Evolutionary conservation across 2,888 invertebrate species (phyloP).

Genomic region (Monopis laevigella): DNA sequence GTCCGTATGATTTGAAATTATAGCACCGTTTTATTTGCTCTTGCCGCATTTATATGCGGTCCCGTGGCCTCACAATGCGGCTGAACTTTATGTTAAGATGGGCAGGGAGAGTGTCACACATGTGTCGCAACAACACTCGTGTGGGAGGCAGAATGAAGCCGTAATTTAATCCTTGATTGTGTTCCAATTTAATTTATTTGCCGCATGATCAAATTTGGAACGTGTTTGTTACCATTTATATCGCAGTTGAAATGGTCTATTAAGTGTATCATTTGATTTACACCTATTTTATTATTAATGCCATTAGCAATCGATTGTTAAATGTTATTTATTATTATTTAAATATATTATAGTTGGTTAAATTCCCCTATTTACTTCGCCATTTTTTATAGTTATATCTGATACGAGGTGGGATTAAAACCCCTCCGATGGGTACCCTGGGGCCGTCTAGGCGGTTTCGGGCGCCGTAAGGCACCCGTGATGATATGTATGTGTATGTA

Average conservation of each 20-base stretch:
- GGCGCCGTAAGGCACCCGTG: too few relatives aligned
- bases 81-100: conserved; percentile 53
- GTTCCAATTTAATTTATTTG: conserved; percentile 62
- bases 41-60: conserved; percentile 63
- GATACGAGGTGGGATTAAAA: too few relatives aligned
- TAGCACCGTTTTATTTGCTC: conserved; percentile 68
- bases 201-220: conserved; percentile 60
- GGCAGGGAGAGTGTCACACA: conserved; percentile 35
- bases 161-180: conserved; percentile 66
- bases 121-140: conserved; percentile 45
- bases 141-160: conserved; percentile 61
- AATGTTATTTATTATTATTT: too few relatives aligned
- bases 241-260: conserved; percentile 29
- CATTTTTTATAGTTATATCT: too few relatives aligned
- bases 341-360: too few relatives aligned
- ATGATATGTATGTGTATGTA: too few relatives aligned
- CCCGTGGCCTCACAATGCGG: conserved; percentile 56
- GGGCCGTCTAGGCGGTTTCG: too few relatives aligned
- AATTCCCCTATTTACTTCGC: too few relatives aligned
- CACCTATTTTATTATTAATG: too few relatives aligned
- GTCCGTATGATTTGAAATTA: conserved; percentile 69
- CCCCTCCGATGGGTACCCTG: too few relatives aligned
- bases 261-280: background rate
- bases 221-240: conserved; percentile 54
- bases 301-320: too few relatives aligned